Percentiles rank a stretch among this genome's conserved stretches.
Evolutionary conservation across 2,888 invertebrate species (phyloP).

Genomic region (Beris morrisii): DNA sequence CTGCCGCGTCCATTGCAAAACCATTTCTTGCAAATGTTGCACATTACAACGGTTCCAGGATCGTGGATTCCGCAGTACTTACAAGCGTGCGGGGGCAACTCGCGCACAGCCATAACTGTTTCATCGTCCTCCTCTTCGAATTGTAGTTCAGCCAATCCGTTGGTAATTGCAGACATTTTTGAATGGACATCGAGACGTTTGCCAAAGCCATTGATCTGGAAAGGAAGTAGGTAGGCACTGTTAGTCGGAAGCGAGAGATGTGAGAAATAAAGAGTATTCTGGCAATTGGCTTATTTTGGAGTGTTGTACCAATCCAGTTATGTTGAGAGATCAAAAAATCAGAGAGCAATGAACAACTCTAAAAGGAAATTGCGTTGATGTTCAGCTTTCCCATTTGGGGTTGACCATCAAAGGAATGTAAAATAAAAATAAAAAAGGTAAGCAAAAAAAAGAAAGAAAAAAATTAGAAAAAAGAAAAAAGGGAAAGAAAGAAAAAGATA

Average conservation of each 20-base stretch:
- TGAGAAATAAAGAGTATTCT: too few relatives aligned
- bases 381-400: too few relatives aligned
- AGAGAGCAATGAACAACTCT: not conserved
- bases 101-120: conserved; percentile 80
- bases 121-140: conserved; percentile 96
- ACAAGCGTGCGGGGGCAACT: conserved; percentile 95
- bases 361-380: too few relatives aligned
- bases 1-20: conserved; percentile 99
- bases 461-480: too few relatives aligned
- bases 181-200: conserved; percentile 61
- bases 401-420: too few relatives aligned
- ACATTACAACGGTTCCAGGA: conserved; percentile 96
- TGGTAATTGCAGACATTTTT: conserved; percentile 70
- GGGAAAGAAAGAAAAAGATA: too few relatives aligned
- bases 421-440: too few relatives aligned
- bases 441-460: too few relatives aligned
- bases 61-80: conserved; percentile 99
- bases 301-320: not conserved
- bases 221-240: conserved; percentile 38
- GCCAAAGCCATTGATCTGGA: conserved; percentile 71
- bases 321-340: not conserved
- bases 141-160: conserved; percentile 82
- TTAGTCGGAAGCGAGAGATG: too few relatives aligned
- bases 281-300: too few relatives aligned
- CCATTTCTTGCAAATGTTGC: conserved; percentile 98